Evolutionary conservation across 2,888 invertebrate species (phyloP).

Genomic region (Calliphora vomitoria): DNA sequence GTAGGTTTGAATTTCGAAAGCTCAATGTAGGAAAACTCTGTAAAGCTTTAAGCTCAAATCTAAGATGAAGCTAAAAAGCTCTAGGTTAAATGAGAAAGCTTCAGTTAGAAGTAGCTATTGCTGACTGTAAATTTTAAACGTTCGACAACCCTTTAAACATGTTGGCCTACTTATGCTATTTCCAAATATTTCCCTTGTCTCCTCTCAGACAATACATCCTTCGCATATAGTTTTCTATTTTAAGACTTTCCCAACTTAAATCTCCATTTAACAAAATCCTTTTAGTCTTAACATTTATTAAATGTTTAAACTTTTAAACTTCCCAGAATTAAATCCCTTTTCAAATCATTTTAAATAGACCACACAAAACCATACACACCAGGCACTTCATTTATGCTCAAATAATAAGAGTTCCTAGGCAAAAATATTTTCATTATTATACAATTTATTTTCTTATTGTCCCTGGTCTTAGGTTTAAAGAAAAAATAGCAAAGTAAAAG

Average conservation of each 20-base stretch:
- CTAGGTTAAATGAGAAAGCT: too few relatives aligned
- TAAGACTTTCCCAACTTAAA: constrained; percentile 11
- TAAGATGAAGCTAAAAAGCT: background rate
- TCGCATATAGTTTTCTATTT: background rate
- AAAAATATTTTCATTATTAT: constrained; percentile 63
- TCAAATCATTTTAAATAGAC: constrained; percentile 36
- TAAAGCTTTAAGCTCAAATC: too few relatives aligned
- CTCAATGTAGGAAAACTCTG: too few relatives aligned
- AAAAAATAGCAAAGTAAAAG: background rate
- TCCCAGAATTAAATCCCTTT: constrained; percentile 45
- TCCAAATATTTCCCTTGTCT: too few relatives aligned
- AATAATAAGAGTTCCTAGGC: constrained; percentile 25
- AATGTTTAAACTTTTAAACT: constrained; percentile 56
- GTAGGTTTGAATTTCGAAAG: too few relatives aligned
- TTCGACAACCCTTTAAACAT: too few relatives aligned
- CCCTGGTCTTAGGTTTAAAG: constrained; percentile 8
- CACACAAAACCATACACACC: background rate
- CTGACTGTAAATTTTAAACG: too few relatives aligned
- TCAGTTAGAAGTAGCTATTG: too few relatives aligned
- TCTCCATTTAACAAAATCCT: constrained; percentile 32
- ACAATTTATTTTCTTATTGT: constrained; percentile 48
- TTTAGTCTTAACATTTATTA: constrained; percentile 54
- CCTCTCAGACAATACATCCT: too few relatives aligned
- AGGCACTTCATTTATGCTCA: constrained; percentile 18
- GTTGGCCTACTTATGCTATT: too few relatives aligned